Evolutionary conservation across 30 jellyfish, hydroid and myxozoan species (phyloP).

Genomic region (Sanderia malayensis): DNA sequence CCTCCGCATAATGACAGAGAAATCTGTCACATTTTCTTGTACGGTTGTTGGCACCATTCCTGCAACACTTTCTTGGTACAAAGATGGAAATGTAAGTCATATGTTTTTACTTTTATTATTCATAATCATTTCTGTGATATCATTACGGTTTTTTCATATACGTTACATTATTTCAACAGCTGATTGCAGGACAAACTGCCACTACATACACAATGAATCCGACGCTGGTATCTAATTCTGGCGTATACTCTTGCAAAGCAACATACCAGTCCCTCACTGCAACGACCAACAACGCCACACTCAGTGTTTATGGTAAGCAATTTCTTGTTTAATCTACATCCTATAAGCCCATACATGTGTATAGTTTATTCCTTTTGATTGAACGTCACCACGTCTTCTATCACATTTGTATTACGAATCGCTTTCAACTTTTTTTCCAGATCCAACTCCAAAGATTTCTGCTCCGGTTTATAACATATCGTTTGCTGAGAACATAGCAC

Average conservation of each 20-base stretch:
- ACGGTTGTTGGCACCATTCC: constrained; percentile 67
- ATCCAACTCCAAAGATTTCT: constrained; percentile 63
- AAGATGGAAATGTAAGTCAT: constrained; percentile 61
- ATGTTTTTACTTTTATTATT: too few species aligned
- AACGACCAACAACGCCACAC: constrained; percentile 65
- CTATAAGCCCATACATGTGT: too few species aligned
- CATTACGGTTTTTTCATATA: too few species aligned
- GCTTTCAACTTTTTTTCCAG: constrained; percentile 14
- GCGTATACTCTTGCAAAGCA: constrained; percentile 62
- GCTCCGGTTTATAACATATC: constrained; percentile 45
- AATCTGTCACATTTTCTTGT: constrained; percentile 59
- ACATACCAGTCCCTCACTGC: constrained; percentile 51
- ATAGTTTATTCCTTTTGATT: too few species aligned
- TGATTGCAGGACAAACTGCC: constrained; percentile 59
- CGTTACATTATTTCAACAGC: constrained; percentile 37
- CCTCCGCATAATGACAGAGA: constrained; percentile 57
- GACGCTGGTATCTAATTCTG: constrained; percentile 43
- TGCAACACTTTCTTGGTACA: constrained; percentile 70
- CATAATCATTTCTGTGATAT: too few species aligned
- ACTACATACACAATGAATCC: constrained; percentile 36
- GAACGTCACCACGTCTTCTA: too few species aligned
- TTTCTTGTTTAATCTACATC: too few species aligned
- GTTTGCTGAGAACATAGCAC: constrained; percentile 21
- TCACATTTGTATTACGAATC: not conserved
- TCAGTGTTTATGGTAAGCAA: constrained; percentile 90